These are phyloP conservation scores for Anthonomus grandis DNA, from an alignment of 1,140 invertebrate genomes.

Conservation along the genomic window DNA sequence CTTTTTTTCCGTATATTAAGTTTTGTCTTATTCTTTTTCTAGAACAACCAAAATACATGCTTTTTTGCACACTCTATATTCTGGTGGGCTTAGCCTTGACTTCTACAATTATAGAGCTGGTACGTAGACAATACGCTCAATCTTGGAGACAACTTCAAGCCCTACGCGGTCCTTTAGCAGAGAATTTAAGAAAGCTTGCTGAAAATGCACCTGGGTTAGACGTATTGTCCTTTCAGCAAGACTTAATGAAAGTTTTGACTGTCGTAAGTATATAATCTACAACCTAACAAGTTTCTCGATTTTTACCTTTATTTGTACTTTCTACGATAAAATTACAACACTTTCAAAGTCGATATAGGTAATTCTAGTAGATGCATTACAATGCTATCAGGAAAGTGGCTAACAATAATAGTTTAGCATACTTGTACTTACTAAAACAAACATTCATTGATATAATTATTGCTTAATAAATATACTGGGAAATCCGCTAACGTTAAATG, in stretches of 20 bases:
- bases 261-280: constrained; percentile 57
- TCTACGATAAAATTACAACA: background rate
- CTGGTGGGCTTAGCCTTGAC: constrained; percentile 90
- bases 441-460: too few species aligned
- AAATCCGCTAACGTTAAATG: too few species aligned
- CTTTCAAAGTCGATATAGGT: too few species aligned
- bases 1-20: too few species aligned
- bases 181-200: constrained; percentile 69
- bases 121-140: constrained; percentile 77
- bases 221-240: constrained; percentile 64
- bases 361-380: too few species aligned
- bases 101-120: constrained; percentile 90
- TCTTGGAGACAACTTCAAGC: constrained; percentile 79
- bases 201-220: constrained; percentile 69
- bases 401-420: too few species aligned
- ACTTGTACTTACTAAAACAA: too few species aligned
- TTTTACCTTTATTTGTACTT: background rate
- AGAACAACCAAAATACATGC: constrained; percentile 84
- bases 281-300: background rate
- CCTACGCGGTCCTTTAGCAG: constrained; percentile 73
- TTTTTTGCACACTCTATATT: constrained; percentile 88
- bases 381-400: too few species aligned
- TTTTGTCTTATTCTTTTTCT: constrained; percentile 25
- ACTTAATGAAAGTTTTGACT: constrained; percentile 62
- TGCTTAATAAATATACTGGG: too few species aligned